Evolutionary conservation across 2,888 invertebrate species (phyloP), one percentile per base, ranked within the genome.

Genomic region (Tipula vernalis): DNA sequence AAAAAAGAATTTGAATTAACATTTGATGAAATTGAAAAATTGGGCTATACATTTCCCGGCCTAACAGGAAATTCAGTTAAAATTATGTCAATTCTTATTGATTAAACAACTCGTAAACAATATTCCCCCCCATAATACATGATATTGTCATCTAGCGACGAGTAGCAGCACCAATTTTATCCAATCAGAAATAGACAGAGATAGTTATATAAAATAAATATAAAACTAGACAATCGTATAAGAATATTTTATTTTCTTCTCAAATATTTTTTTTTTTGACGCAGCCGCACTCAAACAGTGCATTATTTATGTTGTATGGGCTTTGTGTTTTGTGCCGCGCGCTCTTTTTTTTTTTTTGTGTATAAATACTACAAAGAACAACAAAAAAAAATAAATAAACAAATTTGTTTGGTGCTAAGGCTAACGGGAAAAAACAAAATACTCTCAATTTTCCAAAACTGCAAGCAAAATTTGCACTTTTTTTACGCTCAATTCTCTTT

Each of bases 1-100:
- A 28, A 71, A 36, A 86, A 86, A 36, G 86, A 84, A 57, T 87
- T 84, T 86, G 84, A 36, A 6, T 57, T 86, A 10, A 86, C 84
- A 86, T 87, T 51, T 51, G 86, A 36, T 36, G 83, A 83, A 2
- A 36, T 83, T 13, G 36, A 36, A 83, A 83, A 83, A 12, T 5
- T 12, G 13, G 83, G 83, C 4, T 36, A 36, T 36, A 36, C 3
- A 13, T 36, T 84, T 84, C 84, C 39, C n/a, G 84, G 84, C 3
- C 36, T 84, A 36, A n/a, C 39, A 39, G 41, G 39, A 41, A n/a
- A 36, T 39, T 41, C 41, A 84, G n/a, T 83, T 36, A 83, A 83
- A 83, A n/a, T 39, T 83, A 83, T 83, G 83, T 84, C 84, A 84
- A 4, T 3, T 8, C n/a, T 36, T 3, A 84, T 84, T 15, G 84